These are phyloP conservation scores for Scolopax mira DNA, from an alignment of 2,113 vertebrate genomes.

Conservation along the genomic window DNA sequence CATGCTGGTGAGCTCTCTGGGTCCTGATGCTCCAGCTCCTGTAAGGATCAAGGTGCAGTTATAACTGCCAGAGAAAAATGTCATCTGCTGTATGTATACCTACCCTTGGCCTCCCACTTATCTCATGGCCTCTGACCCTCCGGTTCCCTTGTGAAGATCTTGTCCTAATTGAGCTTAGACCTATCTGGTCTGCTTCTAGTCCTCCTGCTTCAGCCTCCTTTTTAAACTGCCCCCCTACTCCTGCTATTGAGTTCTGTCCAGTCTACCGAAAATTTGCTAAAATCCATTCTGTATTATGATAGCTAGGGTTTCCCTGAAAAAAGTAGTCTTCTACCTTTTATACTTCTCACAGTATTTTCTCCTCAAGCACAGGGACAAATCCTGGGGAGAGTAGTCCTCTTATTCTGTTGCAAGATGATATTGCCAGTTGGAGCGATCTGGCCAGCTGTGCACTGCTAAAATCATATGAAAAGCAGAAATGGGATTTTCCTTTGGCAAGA, in stretches of 20 bases:
- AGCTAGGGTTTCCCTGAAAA: neutral
- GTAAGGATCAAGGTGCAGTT: neutral
- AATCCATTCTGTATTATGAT: neutral
- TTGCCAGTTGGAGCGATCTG: neutral
- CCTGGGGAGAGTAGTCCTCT: neutral
- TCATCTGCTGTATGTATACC: neutral
- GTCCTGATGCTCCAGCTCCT: neutral
- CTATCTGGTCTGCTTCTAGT: neutral
- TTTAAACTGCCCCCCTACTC: neutral
- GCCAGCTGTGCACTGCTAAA: neutral
- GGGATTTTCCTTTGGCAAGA: neutral
- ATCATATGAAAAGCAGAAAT: neutral
- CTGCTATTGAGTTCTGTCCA: neutral
- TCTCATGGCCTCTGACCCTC: neutral
- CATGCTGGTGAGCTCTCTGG: neutral
- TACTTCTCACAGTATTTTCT: neutral
- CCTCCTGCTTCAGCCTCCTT: neutral
- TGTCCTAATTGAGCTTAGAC: neutral
- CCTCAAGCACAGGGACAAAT: neutral
- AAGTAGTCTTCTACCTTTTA: neutral
- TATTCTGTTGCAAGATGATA: neutral
- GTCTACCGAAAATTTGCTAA: neutral
- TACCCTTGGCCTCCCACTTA: neutral
- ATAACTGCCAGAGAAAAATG: neutral
- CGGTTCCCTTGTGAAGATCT: neutral